Conservation (phyloP, 2,113 vertebrate species). For the Platichthys flesus region DNA sequence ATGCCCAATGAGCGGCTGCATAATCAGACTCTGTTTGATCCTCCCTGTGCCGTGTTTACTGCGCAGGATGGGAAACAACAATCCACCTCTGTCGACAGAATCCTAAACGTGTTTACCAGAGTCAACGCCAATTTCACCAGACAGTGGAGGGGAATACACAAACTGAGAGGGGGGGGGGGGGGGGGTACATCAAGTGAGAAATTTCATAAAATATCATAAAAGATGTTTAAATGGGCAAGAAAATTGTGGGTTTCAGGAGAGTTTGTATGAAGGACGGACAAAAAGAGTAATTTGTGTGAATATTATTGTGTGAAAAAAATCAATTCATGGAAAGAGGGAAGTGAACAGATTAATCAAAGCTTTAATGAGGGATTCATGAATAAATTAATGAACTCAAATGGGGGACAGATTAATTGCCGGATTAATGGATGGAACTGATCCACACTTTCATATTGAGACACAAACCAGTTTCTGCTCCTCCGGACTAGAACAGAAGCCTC, state of each 20-base stretch:
- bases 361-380: neutral
- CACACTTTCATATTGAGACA: neutral
- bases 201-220: neutral
- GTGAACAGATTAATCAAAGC: constrained; percentile 7
- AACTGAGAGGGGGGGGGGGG: neutral
- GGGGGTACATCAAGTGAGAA: neutral
- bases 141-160: constrained; percentile 27
- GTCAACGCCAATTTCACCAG: constrained; percentile 41
- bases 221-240: neutral
- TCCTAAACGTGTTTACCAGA: constrained; percentile 38
- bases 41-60: constrained; percentile 23
- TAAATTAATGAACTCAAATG: neutral
- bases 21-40: no score
- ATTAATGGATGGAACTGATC: constrained; percentile 21
- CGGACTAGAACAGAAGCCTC: neutral
- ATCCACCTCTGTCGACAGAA: constrained; percentile 2
- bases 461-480: neutral
- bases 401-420: constrained; percentile 5
- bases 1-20: no score
- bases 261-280: neutral
- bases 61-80: constrained; percentile 27
- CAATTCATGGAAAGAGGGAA: neutral
- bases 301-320: neutral
- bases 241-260: neutral
- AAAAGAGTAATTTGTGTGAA: neutral